Base-by-base conservation (phyloP, 1,140 invertebrate species). In the Pantala flavescens region DNA sequence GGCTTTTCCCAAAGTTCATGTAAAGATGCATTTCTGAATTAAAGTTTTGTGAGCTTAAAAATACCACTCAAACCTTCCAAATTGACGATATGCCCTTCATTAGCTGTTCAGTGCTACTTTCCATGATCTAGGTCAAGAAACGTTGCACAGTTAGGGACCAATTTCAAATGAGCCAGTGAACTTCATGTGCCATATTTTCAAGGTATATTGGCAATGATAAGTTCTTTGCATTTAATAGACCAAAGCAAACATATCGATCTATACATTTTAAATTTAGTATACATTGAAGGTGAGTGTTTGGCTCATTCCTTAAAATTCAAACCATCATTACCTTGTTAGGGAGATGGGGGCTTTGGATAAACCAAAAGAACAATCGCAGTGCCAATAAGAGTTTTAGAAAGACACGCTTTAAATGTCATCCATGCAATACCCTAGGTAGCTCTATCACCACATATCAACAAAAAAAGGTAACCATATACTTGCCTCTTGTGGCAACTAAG, bases 401-500 rank as follows among this genome's bases (percentile, higher is more conserved):
- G 49, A 21, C 12, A 14, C 49, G n/a, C 28, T 63, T 63, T 63
- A 63, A 63, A 63, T 63, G 14, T 1, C 49, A 63, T 21, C 49
- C 49, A 16, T 63, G 49, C n/a, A 12, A 63, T 63, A 12, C 49
- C 49, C 49, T 63, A 63, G 49, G 49, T 63, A 63, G 49, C 49
- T 63, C 49, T 63, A 63, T 63, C 49, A 63, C 49, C 49, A 63
- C n/a, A 63, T 21, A 63, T 63, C n/a, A 63, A 21, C 49, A 3
- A 63, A 63, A 49, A 49, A 63, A 63, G 49, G n/a, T 63, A 63
- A 63, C 49, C 49, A 63, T 63, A 7, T 63, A 63, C n/a, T 63
- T 63, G 49, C n/a, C n/a, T 63, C 49, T 63, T 21, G n/a, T 63
- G 49, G 49, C 49, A 63, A 63, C 49, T 63, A 63, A 7, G 5